Evolutionary conservation across 2,113 vertebrate genomes (phyloP).

Genomic region (Isurus oxyrinchus): DNA sequence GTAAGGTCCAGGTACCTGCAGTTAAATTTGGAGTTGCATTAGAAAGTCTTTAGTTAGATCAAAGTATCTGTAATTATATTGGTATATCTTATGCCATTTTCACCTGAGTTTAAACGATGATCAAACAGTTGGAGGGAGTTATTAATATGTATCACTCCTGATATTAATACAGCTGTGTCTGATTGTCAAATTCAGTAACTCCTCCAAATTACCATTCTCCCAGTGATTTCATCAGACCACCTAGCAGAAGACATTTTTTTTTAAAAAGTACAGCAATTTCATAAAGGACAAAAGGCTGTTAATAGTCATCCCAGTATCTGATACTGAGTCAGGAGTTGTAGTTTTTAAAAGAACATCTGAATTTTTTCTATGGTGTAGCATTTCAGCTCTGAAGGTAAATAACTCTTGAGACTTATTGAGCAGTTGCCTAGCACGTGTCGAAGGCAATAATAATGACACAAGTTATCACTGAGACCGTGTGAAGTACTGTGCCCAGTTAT

Average conservation of each 20-base stretch:
- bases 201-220: background rate
- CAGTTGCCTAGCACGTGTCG: background rate
- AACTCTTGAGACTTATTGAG: background rate
- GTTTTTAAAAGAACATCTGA: background rate
- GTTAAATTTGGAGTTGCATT: background rate
- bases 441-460: background rate
- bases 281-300: background rate
- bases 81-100: background rate
- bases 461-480: background rate
- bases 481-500: background rate
- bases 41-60: background rate
- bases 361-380: background rate
- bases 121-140: background rate
- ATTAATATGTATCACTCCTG: background rate
- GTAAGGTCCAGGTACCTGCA: background rate
- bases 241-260: background rate
- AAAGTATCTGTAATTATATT: background rate
- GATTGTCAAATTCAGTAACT: slow-evolving; percentile 3
- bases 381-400: background rate
- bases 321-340: background rate
- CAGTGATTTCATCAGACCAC: background rate
- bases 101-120: background rate
- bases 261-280: background rate
- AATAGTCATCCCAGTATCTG: background rate
- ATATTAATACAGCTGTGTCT: background rate